phyloP scores from a whole-genome alignment of 35 echinoderm and acorn worm genomes.

The Amphiura filiformis region DNA sequence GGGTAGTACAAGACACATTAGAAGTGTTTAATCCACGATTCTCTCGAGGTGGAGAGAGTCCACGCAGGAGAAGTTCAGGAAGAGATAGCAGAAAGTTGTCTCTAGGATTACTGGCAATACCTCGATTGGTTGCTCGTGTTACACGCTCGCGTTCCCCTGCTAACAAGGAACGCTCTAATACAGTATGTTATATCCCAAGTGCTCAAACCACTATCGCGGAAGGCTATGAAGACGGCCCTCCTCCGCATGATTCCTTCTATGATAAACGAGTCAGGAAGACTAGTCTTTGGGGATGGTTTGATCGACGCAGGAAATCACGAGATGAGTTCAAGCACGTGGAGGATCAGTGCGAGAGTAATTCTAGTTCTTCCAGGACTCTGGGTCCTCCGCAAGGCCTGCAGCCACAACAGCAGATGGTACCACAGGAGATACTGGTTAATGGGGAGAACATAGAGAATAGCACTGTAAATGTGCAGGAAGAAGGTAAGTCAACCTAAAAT shows the following conservation, averaged over 20 bases:
- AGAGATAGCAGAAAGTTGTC: conserved; percentile 53
- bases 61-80: conserved; percentile 22
- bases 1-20: conserved; percentile 41
- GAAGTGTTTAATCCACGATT: conserved; percentile 43
- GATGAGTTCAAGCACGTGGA: conserved; percentile 28
- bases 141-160: conserved; percentile 45
- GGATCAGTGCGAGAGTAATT: conserved; percentile 18
- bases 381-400: background rate
- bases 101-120: conserved; percentile 48
- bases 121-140: conserved; percentile 48
- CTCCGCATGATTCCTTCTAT: background rate
- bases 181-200: conserved; percentile 17
- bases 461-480: background rate
- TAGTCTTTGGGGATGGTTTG: conserved; percentile 53
- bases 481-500: conserved; percentile 19
- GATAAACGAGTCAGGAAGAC: conserved; percentile 42
- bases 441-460: conserved; percentile 7
- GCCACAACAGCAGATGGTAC: background rate
- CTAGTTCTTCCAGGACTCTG: background rate
- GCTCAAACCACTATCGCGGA: background rate
- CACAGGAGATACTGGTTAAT: background rate
- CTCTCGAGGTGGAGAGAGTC: background rate
- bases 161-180: conserved; percentile 40
- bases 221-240: background rate
- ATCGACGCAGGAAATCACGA: conserved; percentile 47